Evolutionary conservation across 2,888 invertebrate genomes (phyloP).

Genomic region (Ochlodes sylvanus): DNA sequence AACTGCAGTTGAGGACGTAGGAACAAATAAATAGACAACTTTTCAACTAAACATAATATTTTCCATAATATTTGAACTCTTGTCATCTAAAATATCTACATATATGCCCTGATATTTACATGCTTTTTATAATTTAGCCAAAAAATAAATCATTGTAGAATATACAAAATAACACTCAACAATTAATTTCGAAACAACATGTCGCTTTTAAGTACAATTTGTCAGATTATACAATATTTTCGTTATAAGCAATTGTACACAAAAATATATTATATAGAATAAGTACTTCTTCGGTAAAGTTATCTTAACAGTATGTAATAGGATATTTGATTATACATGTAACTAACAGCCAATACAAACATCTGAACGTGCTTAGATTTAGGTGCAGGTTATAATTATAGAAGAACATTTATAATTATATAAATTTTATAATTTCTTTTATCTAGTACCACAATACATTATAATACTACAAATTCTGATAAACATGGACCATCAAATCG

Average conservation of each 20-base stretch:
- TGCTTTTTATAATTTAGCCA: constrained; percentile 63
- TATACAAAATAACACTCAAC: constrained; percentile 77
- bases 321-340: constrained; percentile 27
- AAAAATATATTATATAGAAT: constrained; percentile 62
- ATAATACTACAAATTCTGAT: neutral
- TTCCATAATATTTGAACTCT: constrained; percentile 83
- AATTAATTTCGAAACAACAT: constrained; percentile 69
- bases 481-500: constrained; percentile 22
- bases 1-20: neutral
- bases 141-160: constrained; percentile 75
- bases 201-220: constrained; percentile 73
- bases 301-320: constrained; percentile 21
- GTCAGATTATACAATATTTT: constrained; percentile 56
- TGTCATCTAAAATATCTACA: constrained; percentile 82
- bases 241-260: constrained; percentile 55
- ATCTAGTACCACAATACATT: constrained; percentile 9
- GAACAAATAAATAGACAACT: constrained; percentile 22
- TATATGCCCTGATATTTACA: constrained; percentile 79
- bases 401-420: constrained; percentile 23
- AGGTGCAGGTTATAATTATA: constrained; percentile 22
- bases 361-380: constrained; percentile 30
- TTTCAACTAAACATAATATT: constrained; percentile 82
- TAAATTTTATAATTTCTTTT: constrained; percentile 10
- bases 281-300: constrained; percentile 48
- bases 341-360: constrained; percentile 33